Evolutionary conservation across 1,140 invertebrate species (phyloP).

Genomic region (Pseudomyrmex flavicornis): DNA sequence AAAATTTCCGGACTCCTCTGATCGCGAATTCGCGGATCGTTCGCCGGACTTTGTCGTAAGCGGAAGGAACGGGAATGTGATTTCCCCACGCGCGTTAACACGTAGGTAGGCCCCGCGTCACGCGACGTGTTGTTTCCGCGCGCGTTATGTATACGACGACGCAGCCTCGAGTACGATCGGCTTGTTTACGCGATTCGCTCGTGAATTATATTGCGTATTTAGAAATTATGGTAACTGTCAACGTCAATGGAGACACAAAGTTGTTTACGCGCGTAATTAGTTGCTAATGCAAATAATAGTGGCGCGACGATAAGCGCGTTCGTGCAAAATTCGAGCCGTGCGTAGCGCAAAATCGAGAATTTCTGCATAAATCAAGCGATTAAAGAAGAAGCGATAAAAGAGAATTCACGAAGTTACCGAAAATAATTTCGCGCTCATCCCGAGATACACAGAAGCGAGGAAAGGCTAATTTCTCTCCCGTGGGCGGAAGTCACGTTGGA

Average conservation of each 20-base stretch:
- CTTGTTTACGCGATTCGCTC: slow-evolving; percentile 25
- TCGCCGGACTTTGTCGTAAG: not conserved
- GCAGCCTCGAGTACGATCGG: not conserved
- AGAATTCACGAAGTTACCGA: slow-evolving; percentile 39
- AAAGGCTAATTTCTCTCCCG: slow-evolving; percentile 9
- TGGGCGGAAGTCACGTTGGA: slow-evolving; percentile 53
- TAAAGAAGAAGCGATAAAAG: slow-evolving; percentile 1
- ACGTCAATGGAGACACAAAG: not conserved
- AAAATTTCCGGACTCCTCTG: not conserved
- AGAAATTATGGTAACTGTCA: too few relatives aligned
- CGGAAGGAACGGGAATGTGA: slow-evolving; percentile 35
- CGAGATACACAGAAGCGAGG: slow-evolving; percentile 21
- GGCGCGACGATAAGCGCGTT: not conserved
- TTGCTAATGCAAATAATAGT: not conserved
- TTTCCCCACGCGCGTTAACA: slow-evolving; percentile 46
- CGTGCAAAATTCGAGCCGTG: not conserved
- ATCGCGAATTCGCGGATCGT: not conserved
- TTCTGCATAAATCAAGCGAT: not conserved
- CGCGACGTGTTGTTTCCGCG: not conserved
- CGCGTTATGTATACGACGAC: not conserved
- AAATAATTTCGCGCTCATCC: slow-evolving; percentile 49
- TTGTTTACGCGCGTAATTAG: slow-evolving; percentile 35
- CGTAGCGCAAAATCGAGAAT: not conserved
- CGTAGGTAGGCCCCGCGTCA: slow-evolving; percentile 43
- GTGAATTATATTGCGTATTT: slow-evolving; percentile 16